A percentile compares a stretch with the other conserved stretches of the same genome.
phyloP scores from a whole-genome alignment of 2,113 vertebrate genomes.

The Notiomystis cincta region DNA sequence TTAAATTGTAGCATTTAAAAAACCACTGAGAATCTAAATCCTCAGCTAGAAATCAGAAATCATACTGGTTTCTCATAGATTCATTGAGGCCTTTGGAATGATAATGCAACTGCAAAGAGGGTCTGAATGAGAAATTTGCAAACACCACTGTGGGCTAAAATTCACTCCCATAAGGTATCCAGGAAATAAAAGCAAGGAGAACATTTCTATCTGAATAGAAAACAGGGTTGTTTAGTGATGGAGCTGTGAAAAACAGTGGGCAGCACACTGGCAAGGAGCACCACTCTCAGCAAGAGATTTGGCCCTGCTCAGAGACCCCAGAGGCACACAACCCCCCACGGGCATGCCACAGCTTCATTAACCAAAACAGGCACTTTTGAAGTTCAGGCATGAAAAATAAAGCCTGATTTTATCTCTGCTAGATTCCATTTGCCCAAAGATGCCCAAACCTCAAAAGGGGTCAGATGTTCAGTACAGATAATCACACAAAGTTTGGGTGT shows the following conservation, averaged over 20 bases:
- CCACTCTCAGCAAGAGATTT: background rate
- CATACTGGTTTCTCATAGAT: background rate
- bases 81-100: background rate
- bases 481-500: constrained; percentile 42
- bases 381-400: constrained; percentile 54
- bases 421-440: constrained; percentile 56
- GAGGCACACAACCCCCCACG: background rate
- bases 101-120: background rate
- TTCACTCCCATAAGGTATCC: background rate
- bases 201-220: background rate
- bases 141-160: background rate
- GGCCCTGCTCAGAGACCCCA: background rate
- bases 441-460: constrained; percentile 59
- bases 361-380: constrained; percentile 44
- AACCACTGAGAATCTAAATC: background rate
- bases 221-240: background rate
- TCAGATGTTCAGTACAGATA: constrained; percentile 63
- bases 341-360: constrained; percentile 47
- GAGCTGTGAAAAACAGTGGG: background rate
- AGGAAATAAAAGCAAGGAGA: background rate
- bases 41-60: background rate
- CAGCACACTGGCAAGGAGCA: background rate
- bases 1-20: background rate
- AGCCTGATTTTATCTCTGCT: constrained; percentile 49
- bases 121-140: background rate